Percentiles rank a stretch among this genome's conserved stretches.
phyloP scores from a whole-genome alignment of 2,113 vertebrate species.

The Thomomys bottae region DNA sequence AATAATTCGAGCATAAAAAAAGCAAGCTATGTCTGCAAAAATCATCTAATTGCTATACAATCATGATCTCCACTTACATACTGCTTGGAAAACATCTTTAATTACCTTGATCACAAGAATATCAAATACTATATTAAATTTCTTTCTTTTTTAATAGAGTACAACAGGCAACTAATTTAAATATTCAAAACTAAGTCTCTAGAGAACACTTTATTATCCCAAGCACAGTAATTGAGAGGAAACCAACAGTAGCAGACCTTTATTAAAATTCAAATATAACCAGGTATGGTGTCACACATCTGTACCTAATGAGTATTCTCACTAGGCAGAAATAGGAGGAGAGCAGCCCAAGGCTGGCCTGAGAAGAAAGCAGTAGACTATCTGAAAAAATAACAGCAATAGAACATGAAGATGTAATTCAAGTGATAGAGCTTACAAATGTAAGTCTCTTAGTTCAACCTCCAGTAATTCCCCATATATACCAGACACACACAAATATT shows the following conservation, averaged over 20 bases:
- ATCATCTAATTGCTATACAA: neutral
- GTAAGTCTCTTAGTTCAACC: too few relatives aligned
- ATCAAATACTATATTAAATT: conserved; percentile 26
- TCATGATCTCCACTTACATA: neutral
- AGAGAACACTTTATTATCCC: conserved; percentile 19
- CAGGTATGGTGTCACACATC: too few relatives aligned
- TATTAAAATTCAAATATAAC: conserved; percentile 23
- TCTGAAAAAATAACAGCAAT: too few relatives aligned
- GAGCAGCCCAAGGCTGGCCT: too few relatives aligned
- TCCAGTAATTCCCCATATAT: too few relatives aligned
- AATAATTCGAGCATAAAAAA: conserved; percentile 4
- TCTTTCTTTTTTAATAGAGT: neutral
- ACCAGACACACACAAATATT: too few relatives aligned
- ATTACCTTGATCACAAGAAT: conserved; percentile 22
- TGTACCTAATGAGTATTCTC: too few relatives aligned
- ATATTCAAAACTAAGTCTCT: conserved; percentile 41
- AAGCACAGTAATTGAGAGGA: conserved; percentile 7
- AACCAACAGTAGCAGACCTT: neutral
- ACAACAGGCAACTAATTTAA: neutral
- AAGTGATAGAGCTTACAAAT: too few relatives aligned
- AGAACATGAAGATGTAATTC: too few relatives aligned
- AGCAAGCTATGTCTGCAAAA: conserved; percentile 36
- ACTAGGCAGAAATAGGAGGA: too few relatives aligned
- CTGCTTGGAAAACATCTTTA: conserved; percentile 39
- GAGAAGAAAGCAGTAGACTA: too few relatives aligned